Evolutionary conservation across 2,797 vertebrate species (phyloP).

Genomic region (Nothura maculosa): DNA sequence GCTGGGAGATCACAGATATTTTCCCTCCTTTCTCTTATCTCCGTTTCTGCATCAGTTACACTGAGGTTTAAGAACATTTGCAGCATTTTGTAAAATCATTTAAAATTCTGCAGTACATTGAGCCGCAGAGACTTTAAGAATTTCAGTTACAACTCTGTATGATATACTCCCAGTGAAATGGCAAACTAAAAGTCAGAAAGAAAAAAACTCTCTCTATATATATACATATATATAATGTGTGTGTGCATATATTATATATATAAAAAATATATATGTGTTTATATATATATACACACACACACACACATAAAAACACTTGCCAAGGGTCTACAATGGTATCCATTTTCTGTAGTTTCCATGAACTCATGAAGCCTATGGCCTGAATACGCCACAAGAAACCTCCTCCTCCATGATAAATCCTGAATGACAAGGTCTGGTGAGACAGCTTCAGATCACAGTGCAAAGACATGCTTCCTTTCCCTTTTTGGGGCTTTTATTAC

Average conservation of each 20-base stretch:
- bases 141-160: neutral
- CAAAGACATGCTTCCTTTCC: neutral
- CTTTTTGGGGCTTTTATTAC: neutral
- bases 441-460: neutral
- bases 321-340: neutral
- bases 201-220: no score
- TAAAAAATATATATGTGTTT: no score
- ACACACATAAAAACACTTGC: neutral
- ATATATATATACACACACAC: no score
- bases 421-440: neutral
- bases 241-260: no score
- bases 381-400: neutral
- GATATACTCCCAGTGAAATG: neutral
- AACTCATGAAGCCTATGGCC: no score
- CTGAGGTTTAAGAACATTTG: neutral
- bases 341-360: neutral
- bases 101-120: neutral
- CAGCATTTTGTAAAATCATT: neutral
- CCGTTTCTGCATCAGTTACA: neutral
- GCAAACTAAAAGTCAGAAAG: neutral
- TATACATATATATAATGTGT: no score
- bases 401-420: neutral
- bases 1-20: neutral
- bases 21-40: neutral
- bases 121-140: neutral